A percentile compares a stretch with the other conserved stretches of the same genome.
Conservation (phyloP, 2,113 vertebrate genomes). For the Pontoporia blainvillei region DNA sequence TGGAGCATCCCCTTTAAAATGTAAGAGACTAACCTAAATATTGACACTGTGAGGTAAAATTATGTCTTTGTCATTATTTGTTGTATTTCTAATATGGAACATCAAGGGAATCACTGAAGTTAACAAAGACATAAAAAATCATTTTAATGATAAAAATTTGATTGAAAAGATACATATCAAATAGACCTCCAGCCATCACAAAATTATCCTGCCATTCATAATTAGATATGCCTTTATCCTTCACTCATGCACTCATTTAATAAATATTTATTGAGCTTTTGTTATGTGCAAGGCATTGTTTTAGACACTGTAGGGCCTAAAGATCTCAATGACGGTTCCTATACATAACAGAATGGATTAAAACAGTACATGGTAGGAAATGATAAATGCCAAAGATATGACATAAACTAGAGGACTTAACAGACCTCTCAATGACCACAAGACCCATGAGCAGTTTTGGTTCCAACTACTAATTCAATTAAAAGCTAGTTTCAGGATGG, state of each 20-base stretch:
- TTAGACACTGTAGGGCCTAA: neutral
- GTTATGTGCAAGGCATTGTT: neutral
- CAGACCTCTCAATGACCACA: neutral
- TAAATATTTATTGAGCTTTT: neutral
- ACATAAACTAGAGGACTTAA: neutral
- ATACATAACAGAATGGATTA: neutral
- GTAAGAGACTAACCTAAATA: neutral
- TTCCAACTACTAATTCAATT: neutral
- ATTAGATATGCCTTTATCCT: neutral
- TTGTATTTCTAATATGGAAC: neutral
- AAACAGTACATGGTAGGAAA: neutral
- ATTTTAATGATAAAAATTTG: neutral
- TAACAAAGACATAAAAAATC: neutral
- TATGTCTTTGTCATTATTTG: neutral
- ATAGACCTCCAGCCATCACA: neutral
- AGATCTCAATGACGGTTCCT: neutral
- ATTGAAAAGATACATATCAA: slow-evolving; percentile 16
- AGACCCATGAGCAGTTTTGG: neutral
- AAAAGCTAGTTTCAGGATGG: neutral
- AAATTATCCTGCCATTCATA: neutral
- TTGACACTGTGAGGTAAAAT: neutral
- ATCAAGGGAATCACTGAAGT: neutral
- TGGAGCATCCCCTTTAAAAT: neutral
- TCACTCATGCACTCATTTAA: neutral
- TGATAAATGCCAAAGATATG: neutral